These are phyloP conservation scores for Fissipunctia ypsillon DNA, from an alignment of 2,888 invertebrate genomes.

Conservation along the genomic window DNA sequence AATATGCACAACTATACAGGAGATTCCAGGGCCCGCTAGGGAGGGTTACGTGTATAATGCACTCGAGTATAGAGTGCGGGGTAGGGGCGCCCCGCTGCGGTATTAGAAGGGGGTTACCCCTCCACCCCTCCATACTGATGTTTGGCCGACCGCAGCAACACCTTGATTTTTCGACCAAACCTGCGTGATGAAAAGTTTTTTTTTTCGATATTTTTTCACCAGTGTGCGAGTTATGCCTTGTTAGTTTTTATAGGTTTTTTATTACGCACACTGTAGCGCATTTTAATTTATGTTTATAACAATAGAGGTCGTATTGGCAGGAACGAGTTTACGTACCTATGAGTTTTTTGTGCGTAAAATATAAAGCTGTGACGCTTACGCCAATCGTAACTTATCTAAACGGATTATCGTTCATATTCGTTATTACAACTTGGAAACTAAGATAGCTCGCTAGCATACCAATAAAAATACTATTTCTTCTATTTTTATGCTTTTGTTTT, in stretches of 20 bases:
- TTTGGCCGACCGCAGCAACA: slow-evolving; percentile 74
- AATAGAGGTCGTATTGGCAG: slow-evolving; percentile 59
- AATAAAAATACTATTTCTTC: slow-evolving; percentile 29
- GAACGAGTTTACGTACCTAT: slow-evolving; percentile 50
- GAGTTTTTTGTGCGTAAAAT: slow-evolving; percentile 50
- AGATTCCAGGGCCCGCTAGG: slow-evolving; percentile 76
- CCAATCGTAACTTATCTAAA: slow-evolving; percentile 50
- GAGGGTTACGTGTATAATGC: slow-evolving; percentile 86
- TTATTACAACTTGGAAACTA: slow-evolving; percentile 34
- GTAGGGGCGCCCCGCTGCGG: slow-evolving; percentile 67
- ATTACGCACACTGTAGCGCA: slow-evolving; percentile 46
- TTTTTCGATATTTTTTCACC: slow-evolving; percentile 49
- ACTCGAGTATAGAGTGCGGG: slow-evolving; percentile 82
- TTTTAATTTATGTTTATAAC: slow-evolving; percentile 61
- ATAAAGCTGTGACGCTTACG: slow-evolving; percentile 46
- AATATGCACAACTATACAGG: slow-evolving; percentile 86
- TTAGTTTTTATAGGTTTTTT: slow-evolving; percentile 63
- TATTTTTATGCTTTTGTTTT: slow-evolving; percentile 38
- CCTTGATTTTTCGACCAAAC: slow-evolving; percentile 85
- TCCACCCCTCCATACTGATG: slow-evolving; percentile 66
- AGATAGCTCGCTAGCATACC: slow-evolving; percentile 22
- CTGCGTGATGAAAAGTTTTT: slow-evolving; percentile 69
- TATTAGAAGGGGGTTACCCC: slow-evolving; percentile 61
- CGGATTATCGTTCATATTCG: slow-evolving; percentile 50
- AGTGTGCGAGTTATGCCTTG: slow-evolving; percentile 49